Base-by-base conservation (phyloP, 2,888 invertebrate genomes). In the Acholoe squamosa region DNA sequence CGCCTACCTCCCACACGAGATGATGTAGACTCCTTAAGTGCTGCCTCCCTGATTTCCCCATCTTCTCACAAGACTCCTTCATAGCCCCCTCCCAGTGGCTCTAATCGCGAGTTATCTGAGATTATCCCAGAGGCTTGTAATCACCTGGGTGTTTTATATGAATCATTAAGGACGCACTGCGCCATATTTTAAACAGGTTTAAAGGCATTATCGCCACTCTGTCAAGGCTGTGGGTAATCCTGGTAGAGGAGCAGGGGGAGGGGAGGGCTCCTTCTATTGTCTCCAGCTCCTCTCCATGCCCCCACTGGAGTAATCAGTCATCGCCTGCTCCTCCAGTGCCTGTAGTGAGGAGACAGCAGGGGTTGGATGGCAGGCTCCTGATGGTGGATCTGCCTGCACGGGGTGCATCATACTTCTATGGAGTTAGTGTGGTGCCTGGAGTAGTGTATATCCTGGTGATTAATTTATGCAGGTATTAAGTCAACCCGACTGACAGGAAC, bases 121-220 rank as follows among this genome's bases (percentile, higher is more conserved):
- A 84, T 84, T 84, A 84, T 84, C 84, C 84, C 43, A 22, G 3
- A 33, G 34, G 84, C 43, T 43, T 43, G 51, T 84, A 84, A 84
- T 84, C 84, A 51, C 84, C 84, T 51, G 43, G 43, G 84, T 84
- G 84, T 84, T 84, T 84, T 84, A 84, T 84, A 84, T 84, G 84
- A 84, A 84, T 84, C 84, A 84, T 84, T 84, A 84, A 84, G n/a
- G 84, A 28, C 43, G 84, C 84, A 43, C 51, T 19, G 43, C 33
- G 84, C 51, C 84, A 51, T 84, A 84, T 84, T 84, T 84, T 84
- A 84, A 84, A 84, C 84, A 84, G 84, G 84, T 84, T 84, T 84
- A 84, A 71, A 84, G 84, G 84, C 84, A 84, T 84, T 84, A 84
- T 84, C 54, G 54, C 56, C 86, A 54, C 86, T 56, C 86, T 56